Conservation (phyloP, 1,140 invertebrate genomes). For the Chrysomallon squamiferum region DNA sequence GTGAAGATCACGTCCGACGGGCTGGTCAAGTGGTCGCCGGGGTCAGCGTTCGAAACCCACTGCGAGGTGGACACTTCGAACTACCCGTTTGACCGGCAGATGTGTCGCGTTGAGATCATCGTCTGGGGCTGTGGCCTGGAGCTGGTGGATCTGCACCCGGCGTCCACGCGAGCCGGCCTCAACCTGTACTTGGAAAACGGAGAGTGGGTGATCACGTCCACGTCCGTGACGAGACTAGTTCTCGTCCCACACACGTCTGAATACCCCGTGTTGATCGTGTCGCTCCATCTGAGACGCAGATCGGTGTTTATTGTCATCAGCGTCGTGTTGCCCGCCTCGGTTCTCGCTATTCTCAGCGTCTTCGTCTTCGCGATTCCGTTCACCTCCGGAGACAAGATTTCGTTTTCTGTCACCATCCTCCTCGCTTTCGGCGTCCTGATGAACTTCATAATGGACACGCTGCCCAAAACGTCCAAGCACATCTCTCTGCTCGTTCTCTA, state of each 20-base stretch:
- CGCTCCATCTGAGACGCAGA: constrained; percentile 3
- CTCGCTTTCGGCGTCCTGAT: constrained; percentile 27
- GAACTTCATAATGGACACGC: constrained; percentile 17
- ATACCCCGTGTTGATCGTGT: neutral
- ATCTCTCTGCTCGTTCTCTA: constrained; percentile 18
- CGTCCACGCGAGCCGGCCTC: constrained; percentile 1
- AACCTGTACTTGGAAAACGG: constrained; percentile 14
- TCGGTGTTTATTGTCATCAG: constrained; percentile 9
- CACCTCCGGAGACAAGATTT: constrained; percentile 24
- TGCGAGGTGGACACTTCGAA: constrained; percentile 76
- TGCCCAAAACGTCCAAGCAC: constrained; percentile 22
- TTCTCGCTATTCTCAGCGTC: constrained; percentile 18
- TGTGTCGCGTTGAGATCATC: constrained; percentile 95
- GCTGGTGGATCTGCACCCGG: constrained; percentile 5
- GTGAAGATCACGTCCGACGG: constrained; percentile 65
- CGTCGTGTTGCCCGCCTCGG: constrained; percentile 16
- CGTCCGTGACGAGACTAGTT: neutral
- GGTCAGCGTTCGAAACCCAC: constrained; percentile 95
- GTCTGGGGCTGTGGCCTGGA: constrained; percentile 83
- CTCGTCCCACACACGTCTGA: neutral
- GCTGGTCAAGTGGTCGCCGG: constrained; percentile 92
- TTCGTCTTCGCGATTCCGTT: constrained; percentile 26
- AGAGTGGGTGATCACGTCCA: constrained; percentile 18
- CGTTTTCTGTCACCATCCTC: constrained; percentile 20
- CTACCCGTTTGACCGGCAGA: constrained; percentile 85